Evolutionary conservation across 2,113 vertebrate species (phyloP), one percentile per base, ranked within the genome.

Genomic region (Prunella fulvescens): DNA sequence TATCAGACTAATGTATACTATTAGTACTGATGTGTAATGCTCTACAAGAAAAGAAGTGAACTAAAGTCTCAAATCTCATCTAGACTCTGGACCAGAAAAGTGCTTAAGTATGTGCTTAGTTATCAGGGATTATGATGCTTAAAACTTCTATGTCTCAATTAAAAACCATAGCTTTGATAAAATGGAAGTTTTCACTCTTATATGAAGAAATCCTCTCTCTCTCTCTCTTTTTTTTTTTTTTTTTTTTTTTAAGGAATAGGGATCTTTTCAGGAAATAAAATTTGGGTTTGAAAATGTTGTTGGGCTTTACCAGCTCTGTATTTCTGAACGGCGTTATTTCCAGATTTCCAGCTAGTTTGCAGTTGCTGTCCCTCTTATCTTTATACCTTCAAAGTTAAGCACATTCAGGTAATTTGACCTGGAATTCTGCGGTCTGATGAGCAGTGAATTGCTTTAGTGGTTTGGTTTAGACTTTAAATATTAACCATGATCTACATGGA

Each of bases 141-240:
- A 18, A 78, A 93, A 44, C 6, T 37, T 53, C 58, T 20, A 1
- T 69, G 6, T 71, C 44, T 71, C 11, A 2, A 62, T 24, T 64
- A 44, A 91, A 86, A 51, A 54, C 60, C 5, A n/a, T 44, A n/a
- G 11, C 19, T 81, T 80, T 89, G 33, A 51, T 69, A 86, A 83
- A 92, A 56, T 19, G 6, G 14, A 73, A 76, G 5, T 64, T 14
- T 39, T 16, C 10, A 18, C 8, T 67, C 12, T 31, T 45, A 1
- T 42, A 23, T 67, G 39, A 65, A 6, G 17, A 81, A 78, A 61
- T 9, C 5, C 35, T 33, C 12, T 56, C 7, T 44, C 0, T 10
- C 4, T 25, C 7, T 28, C 7, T 19, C 11, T 29, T 44, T 25
- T 1, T 3, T 16, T 45, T 47, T 4, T 11, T 3, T 25, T 20